phyloP scores from a whole-genome alignment of 2,888 invertebrate genomes.

The Eristalinus aeneus region DNA sequence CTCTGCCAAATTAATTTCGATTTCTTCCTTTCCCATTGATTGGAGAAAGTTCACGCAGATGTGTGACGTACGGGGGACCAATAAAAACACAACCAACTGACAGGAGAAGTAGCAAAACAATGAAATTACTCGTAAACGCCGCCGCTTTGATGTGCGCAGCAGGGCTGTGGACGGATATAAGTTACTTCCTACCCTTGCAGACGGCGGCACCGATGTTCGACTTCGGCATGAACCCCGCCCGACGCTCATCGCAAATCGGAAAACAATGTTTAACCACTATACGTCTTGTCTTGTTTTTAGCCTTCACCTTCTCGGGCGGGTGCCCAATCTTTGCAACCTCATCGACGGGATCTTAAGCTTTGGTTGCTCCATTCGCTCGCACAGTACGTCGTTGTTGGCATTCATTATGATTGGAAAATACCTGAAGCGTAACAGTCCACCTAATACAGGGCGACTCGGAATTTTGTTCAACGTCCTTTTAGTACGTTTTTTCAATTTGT shows the following conservation, averaged over 20 bases:
- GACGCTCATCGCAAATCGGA: neutral
- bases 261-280: conserved; percentile 39
- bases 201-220: neutral
- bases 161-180: neutral
- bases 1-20: conserved; percentile 19
- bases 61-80: neutral
- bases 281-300: neutral
- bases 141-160: neutral
- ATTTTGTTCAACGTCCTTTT: neutral
- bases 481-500: no score
- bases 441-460: neutral
- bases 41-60: neutral
- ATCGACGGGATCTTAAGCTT: neutral
- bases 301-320: neutral
- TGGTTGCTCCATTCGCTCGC: neutral
- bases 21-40: neutral
- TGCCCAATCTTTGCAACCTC: neutral
- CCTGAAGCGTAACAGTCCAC: neutral
- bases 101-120: conserved; percentile 14
- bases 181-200: neutral
- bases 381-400: neutral
- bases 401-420: conserved; percentile 14
- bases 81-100: conserved; percentile 8
- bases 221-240: neutral
- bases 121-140: conserved; percentile 2